Conservation (phyloP, 2,888 invertebrate genomes). For the Polyommatus iphigenia region DNA sequence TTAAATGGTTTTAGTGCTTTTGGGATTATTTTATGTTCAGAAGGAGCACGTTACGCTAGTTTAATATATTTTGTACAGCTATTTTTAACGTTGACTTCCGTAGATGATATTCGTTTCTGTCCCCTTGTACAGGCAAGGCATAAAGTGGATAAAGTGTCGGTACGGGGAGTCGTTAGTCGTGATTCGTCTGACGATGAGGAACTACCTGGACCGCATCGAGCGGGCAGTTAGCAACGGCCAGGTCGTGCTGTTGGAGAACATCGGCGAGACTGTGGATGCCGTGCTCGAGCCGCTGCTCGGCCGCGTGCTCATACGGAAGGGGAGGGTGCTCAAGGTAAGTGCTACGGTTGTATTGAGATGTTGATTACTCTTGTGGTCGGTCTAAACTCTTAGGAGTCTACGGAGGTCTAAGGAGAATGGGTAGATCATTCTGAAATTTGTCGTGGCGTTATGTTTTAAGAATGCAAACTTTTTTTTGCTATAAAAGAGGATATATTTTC, state of each 20-base stretch:
- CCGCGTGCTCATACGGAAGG: conserved; percentile 93
- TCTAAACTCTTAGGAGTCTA: too few relatives aligned
- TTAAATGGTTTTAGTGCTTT: too few relatives aligned
- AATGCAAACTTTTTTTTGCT: too few relatives aligned
- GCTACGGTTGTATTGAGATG: not conserved
- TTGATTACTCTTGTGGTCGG: not conserved
- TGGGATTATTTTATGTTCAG: too few relatives aligned
- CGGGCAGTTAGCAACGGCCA: conserved; percentile 86
- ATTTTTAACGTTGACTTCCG: too few relatives aligned
- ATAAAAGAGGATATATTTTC: too few relatives aligned
- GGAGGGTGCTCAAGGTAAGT: conserved; percentile 82
- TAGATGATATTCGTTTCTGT: not conserved
- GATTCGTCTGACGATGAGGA: conserved; percentile 88
- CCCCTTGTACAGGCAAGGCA: conserved; percentile 82
- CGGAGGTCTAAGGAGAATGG: too few relatives aligned
- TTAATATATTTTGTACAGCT: too few relatives aligned
- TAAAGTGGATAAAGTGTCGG: conserved; percentile 97
- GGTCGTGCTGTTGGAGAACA: conserved; percentile 91
- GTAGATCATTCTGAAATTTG: conserved; percentile 42
- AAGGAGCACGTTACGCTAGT: too few relatives aligned
- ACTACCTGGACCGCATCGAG: conserved; percentile 92
- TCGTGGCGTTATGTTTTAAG: too few relatives aligned
- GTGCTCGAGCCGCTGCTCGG: conserved; percentile 94
- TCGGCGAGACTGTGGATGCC: conserved; percentile 93
- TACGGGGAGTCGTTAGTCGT: conserved; percentile 87